Conservation (phyloP, 2,113 vertebrate genomes). For the Phycodurus eques region DNA sequence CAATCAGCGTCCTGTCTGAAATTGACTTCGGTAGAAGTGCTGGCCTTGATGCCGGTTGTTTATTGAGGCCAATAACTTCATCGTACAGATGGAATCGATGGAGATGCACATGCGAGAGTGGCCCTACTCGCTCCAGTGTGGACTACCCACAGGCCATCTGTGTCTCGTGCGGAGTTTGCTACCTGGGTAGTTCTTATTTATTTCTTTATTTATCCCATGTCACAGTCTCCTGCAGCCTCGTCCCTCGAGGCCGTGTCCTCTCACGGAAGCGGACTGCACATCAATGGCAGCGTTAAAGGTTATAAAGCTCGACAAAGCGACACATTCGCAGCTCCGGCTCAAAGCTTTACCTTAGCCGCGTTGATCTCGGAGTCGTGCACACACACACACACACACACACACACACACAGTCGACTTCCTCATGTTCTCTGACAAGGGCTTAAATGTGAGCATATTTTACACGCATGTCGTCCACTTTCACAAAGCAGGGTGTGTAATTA, state of each 20-base stretch:
- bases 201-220: background rate
- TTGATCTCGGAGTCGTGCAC: slow-evolving; percentile 43
- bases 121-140: slow-evolving; percentile 38
- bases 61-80: slow-evolving; percentile 16
- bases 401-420: slow-evolving; percentile 4
- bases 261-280: slow-evolving; percentile 60
- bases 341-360: slow-evolving; percentile 53
- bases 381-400: slow-evolving; percentile 11
- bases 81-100: slow-evolving; percentile 26
- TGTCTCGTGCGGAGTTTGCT: slow-evolving; percentile 50
- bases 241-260: slow-evolving; percentile 40
- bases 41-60: slow-evolving; percentile 16
- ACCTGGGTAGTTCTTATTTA: slow-evolving; percentile 43
- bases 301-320: slow-evolving; percentile 61
- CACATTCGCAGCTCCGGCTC: slow-evolving; percentile 52
- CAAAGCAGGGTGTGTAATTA: background rate
- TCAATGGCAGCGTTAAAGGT: slow-evolving; percentile 68
- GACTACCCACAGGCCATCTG: slow-evolving; percentile 66
- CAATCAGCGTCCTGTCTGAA: slow-evolving; percentile 7
- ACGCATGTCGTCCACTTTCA: background rate
- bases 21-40: slow-evolving; percentile 1
- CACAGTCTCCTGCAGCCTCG: background rate
- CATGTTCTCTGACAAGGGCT: background rate
- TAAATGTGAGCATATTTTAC: slow-evolving; percentile 1
- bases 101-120: slow-evolving; percentile 17